Evolutionary conservation across 1,140 invertebrate genomes (phyloP), one percentile per base, ranked within the genome.

Genomic region (Melitaea cinxia): DNA sequence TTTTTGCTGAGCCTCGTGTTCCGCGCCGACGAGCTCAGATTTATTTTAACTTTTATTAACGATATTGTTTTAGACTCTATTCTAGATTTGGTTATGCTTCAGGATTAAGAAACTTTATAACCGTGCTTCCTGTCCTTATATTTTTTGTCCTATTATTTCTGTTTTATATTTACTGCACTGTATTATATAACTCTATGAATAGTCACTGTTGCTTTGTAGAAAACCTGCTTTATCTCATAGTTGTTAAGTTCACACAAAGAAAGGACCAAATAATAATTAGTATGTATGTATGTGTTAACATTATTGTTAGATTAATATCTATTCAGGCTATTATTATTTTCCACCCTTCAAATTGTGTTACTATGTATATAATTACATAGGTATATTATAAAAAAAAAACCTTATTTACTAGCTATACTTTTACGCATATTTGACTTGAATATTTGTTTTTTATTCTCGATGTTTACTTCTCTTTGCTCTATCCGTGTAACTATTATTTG

Each of bases 1-100:
- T 68, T 75, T 75, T 78, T 76, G 66, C 71, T 52, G 47, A 61
- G 17, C 50, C 49, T 42, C 42, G 17, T 47, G 65, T 70, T 70
- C 64, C 68, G 65, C 68, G 56, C 39, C 72, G 58, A 37, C 50
- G 60, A 26, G 15, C 24, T 58, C 52, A 54, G 33, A 49, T 62
- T 62, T 68, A 61, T 67, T 68, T 62, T 47, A 17, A 62, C 53
- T 45, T 68, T 49, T 53, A 54, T 26, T 37, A 54, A 52, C 47
- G 28, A 57, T 21, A 56, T 62, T 61, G 52, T 62, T 21, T 65
- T 42, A 39, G 24, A 24, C 47, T 23, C 17, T 49, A 24, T 45
- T 23, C 17, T 49, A 17, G 55, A 21, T 56, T 65, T 57, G 33
- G 35, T 14, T 37, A 37, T 37, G 35, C 12, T 37, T 15, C n/a